Evolutionary conservation across 2,888 invertebrate genomes (phyloP).

Genomic region (Ommatoiulus sabulosus): DNA sequence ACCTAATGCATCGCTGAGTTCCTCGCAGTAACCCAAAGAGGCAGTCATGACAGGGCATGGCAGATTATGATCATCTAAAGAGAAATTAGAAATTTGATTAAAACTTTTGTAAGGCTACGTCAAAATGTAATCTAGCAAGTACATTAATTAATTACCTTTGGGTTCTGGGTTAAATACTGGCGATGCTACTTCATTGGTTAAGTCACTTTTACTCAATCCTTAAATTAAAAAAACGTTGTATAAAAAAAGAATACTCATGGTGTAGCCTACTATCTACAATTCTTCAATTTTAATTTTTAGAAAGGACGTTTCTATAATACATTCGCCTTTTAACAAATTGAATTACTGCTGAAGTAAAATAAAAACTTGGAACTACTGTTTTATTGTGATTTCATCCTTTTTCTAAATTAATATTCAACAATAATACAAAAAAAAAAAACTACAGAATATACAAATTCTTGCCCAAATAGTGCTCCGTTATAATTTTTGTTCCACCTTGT

Average conservation of each 20-base stretch:
- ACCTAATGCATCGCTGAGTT: slow-evolving; percentile 54
- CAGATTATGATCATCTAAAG: not conserved
- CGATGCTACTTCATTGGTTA: slow-evolving; percentile 49
- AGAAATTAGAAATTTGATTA: not conserved
- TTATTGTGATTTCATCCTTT: no score
- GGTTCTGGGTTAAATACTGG: slow-evolving; percentile 42
- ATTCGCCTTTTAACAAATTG: no score
- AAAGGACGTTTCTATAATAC: no score
- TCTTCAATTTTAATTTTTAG: no score
- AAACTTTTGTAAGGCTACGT: not conserved
- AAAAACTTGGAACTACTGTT: no score
- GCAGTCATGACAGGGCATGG: slow-evolving; percentile 50
- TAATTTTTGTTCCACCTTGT: no score
- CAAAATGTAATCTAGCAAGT: not conserved
- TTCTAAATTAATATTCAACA: no score
- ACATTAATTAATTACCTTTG: not conserved
- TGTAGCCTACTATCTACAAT: no score
- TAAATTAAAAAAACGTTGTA: not conserved
- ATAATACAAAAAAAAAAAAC: no score
- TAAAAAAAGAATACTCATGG: not conserved
- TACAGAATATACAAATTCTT: no score
- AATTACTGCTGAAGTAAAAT: no score
- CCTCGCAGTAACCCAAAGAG: slow-evolving; percentile 55
- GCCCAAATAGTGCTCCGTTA: no score
- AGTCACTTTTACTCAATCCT: slow-evolving; percentile 35